Conservation (phyloP, 1,140 invertebrate species). For the Penaeus indicus region DNA sequence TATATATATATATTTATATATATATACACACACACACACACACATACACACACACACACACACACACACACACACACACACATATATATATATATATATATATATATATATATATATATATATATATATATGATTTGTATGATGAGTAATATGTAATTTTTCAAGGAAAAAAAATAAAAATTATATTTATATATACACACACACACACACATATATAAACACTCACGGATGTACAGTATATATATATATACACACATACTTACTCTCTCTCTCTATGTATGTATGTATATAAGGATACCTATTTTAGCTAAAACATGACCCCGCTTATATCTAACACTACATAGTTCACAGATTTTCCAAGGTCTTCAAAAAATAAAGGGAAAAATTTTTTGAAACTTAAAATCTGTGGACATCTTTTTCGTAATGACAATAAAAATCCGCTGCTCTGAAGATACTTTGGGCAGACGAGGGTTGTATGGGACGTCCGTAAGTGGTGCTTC, state of each 20-base stretch:
- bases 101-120: constrained; percentile 20
- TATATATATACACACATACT: constrained; percentile 44
- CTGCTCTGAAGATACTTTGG: too few species aligned
- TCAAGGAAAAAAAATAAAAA: background rate
- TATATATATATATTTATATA: constrained; percentile 12
- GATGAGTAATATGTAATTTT: background rate
- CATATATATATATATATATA: constrained; percentile 8
- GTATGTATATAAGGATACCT: background rate
- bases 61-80: background rate
- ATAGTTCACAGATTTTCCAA: background rate
- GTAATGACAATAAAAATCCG: too few species aligned
- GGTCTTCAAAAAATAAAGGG: background rate
- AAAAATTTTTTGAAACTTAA: too few species aligned
- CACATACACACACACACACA: background rate
- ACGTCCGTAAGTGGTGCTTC: too few species aligned
- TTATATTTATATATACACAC: background rate
- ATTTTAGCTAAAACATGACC: background rate
- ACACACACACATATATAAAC: constrained; percentile 30
- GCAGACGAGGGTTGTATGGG: too few species aligned
- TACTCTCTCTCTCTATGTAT: constrained; percentile 21
- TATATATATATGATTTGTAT: background rate
- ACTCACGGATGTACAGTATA: constrained; percentile 35
- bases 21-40: background rate
- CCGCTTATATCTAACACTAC: background rate
- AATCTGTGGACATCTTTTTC: too few species aligned